These are phyloP conservation scores for Drosophila histrio DNA, from an alignment of 2,888 invertebrate genomes.

Conservation along the genomic window DNA sequence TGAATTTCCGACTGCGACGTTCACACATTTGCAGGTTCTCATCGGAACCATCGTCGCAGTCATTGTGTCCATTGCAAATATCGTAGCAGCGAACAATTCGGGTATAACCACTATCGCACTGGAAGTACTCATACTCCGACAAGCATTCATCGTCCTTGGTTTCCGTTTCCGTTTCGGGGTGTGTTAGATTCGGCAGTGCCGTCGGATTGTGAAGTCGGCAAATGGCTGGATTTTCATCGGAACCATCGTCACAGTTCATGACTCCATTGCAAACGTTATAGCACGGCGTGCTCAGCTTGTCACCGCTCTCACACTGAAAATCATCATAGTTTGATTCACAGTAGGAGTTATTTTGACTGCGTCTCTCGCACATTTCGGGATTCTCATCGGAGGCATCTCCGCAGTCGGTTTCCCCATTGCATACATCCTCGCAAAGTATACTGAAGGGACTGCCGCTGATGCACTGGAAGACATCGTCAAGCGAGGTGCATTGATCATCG, in stretches of 20 bases:
- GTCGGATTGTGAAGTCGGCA: neutral
- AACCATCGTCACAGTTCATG: constrained; percentile 87
- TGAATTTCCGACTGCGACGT: neutral
- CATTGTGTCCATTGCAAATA: constrained; percentile 85
- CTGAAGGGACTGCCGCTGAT: neutral
- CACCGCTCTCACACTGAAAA: constrained; percentile 26
- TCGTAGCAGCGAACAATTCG: too few relatives aligned
- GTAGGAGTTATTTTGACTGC: neutral
- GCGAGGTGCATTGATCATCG: neutral
- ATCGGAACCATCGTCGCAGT: constrained; percentile 86
- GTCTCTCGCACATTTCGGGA: constrained; percentile 5
- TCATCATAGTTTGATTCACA: constrained; percentile 1
- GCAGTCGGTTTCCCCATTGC: constrained; percentile 13
- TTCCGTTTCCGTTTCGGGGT: too few relatives aligned
- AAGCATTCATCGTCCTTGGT: too few relatives aligned
- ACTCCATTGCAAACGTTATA: constrained; percentile 83
- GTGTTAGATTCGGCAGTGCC: too few relatives aligned
- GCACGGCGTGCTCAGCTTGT: constrained; percentile 26
- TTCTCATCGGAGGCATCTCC: constrained; percentile 30
- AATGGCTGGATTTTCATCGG: constrained; percentile 49
- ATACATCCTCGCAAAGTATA: neutral
- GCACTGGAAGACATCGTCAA: neutral
- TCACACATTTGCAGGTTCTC: constrained; percentile 15
- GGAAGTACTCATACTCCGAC: too few relatives aligned
- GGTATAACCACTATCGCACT: constrained; percentile 9